Evolutionary conservation across 2,113 vertebrate species (phyloP).

Genomic region (Egretta garzetta): DNA sequence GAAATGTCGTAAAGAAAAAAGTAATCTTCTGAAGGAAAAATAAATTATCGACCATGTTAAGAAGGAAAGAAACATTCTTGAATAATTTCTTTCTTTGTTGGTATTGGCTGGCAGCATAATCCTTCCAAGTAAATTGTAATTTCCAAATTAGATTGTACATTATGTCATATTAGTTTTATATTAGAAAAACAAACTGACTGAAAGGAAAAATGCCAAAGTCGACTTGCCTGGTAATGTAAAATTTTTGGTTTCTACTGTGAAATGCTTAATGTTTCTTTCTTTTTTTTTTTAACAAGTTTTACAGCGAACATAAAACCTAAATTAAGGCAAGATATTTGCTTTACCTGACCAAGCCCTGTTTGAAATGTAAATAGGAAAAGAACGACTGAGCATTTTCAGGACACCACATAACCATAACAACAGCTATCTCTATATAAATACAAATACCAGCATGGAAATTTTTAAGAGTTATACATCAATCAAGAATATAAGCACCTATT

Average conservation of each 20-base stretch:
- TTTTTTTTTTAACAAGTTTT: conserved; percentile 27
- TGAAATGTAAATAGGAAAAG: conserved; percentile 15
- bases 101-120: conserved; percentile 77
- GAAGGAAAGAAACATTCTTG: conserved; percentile 74
- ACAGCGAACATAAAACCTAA: conserved; percentile 64
- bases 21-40: conserved; percentile 79
- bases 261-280: conserved; percentile 32
- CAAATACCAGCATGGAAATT: not conserved
- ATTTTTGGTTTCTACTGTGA: conserved; percentile 61
- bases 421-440: conserved; percentile 36
- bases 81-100: conserved; percentile 78
- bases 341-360: conserved; percentile 15
- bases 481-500: not conserved
- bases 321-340: conserved; percentile 58
- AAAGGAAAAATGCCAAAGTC: conserved; percentile 73
- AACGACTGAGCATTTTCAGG: not conserved
- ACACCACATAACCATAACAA: conserved; percentile 20
- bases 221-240: conserved; percentile 61
- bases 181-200: conserved; percentile 79
- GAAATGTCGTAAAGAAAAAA: conserved; percentile 78
- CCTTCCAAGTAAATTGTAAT: conserved; percentile 80
- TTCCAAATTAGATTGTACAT: conserved; percentile 82
- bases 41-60: conserved; percentile 76
- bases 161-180: conserved; percentile 82
- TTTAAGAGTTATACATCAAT: not conserved